Base-by-base conservation (phyloP, 2,888 invertebrate genomes). In the Cactoblastis cactorum region DNA sequence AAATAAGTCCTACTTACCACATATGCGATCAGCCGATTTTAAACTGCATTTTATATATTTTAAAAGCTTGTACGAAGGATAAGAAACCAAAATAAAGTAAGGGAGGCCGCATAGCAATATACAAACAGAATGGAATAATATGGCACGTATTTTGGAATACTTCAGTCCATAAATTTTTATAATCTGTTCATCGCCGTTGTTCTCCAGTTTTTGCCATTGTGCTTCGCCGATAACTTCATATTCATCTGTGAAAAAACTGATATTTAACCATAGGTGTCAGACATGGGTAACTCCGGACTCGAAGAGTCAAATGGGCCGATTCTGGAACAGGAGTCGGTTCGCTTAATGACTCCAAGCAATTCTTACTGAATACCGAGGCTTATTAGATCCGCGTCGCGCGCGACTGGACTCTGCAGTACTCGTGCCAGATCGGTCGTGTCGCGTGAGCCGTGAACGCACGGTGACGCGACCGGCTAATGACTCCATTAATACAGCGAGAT, bases 21-120 rank as follows among this genome's bases (percentile, higher is more conserved):
- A 90, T 64, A 93, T 76, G 56, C 90, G 71, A 52, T 90, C 79
- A 64, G 93, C 92, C 65, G 69, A 73, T 73, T 82, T 86, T 69
- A 93, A 83, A 65, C 90, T 83, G 80, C 91, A 91, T 80, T 84
- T 90, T 66, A 79, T 69, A 70, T 91, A 92, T 73, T 91, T 91
- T 53, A 87, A 77, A 53, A 85, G 75, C 67, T 88, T 89, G 71
- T 83, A 85, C 47, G 82, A 80, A n/a, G 92, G 91, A 77, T 89
- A 91, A 79, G 92, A 92, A 57, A 83, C 83, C 54, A 90, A 77
- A 53, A 90, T 72, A 61, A 92, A 83, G 68, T 91, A 91, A 38
- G 92, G 92, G 60, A 92, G 67, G 47, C 92, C 92, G 62, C 91
- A 77, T 60, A 91, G 74, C 59, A 90, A 62, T 55, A 91, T 69